A percentile compares a stretch with the other conserved stretches of the same genome.
phyloP scores from a whole-genome alignment of 2,113 vertebrate genomes.

The Donacobius atricapilla region DNA sequence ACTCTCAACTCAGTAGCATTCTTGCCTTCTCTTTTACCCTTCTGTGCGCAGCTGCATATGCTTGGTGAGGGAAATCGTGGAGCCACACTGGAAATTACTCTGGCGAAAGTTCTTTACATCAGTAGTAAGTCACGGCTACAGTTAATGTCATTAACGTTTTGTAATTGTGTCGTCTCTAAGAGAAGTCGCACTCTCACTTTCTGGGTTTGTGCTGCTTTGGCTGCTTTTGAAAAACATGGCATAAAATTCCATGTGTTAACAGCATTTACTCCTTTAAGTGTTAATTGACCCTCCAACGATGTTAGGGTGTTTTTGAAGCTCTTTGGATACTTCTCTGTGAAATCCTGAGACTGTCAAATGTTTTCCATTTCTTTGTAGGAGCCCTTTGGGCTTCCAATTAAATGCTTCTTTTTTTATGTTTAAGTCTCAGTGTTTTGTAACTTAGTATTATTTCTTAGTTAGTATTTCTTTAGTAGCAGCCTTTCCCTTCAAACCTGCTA shows the following conservation, averaged over 20 bases:
- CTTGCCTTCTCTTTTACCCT: not conserved
- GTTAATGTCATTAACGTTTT: not conserved
- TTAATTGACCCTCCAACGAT: not conserved
- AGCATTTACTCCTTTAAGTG: not conserved
- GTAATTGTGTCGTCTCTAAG: not conserved
- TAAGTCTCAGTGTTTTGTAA: not conserved
- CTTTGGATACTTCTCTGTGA: not conserved
- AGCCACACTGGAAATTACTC: conserved; percentile 86
- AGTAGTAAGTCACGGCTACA: conserved; percentile 79
- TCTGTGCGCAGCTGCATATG: conserved; percentile 87
- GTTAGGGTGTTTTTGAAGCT: not conserved
- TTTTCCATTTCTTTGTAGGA: not conserved
- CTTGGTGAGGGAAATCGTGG: conserved; percentile 90
- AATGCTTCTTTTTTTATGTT: not conserved
- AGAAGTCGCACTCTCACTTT: not conserved
- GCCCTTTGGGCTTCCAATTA: not conserved
- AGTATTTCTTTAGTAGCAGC: rapidly evolving
- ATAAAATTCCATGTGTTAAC: not conserved
- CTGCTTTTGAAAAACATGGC: not conserved
- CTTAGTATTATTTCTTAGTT: not conserved
- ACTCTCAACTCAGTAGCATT: not conserved
- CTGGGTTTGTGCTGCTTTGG: not conserved
- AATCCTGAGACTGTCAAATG: not conserved
- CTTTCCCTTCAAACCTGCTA: not conserved
- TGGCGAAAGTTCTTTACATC: conserved; percentile 86